Conservation (phyloP, 2,888 invertebrate genomes). For the Steinernema scapterisci region DNA sequence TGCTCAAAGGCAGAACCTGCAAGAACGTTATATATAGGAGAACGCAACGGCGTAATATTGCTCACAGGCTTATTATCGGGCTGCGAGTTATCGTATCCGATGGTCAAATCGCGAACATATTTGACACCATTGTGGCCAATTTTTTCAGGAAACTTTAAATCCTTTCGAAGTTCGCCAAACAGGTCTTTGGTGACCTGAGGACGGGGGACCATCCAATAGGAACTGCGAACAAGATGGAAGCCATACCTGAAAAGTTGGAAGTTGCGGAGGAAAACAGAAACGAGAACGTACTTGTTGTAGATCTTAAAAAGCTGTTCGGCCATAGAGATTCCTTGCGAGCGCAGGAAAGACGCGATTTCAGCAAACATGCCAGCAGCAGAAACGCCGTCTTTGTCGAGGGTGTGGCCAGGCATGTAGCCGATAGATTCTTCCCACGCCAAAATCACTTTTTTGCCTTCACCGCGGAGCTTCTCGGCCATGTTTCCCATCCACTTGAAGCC, state of each 20-base stretch:
- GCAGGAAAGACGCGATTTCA: conserved; percentile 78
- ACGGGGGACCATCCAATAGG: conserved; percentile 75
- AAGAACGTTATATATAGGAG: not conserved
- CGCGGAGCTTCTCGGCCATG: conserved; percentile 77
- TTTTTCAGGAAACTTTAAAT: conserved; percentile 69
- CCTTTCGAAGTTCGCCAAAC: conserved; percentile 55
- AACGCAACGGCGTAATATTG: conserved; percentile 49
- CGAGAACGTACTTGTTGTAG: conserved; percentile 74
- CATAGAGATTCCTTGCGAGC: conserved; percentile 70
- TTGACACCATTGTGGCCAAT: conserved; percentile 72
- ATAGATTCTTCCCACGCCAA: conserved; percentile 99
- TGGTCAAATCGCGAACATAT: conserved; percentile 84
- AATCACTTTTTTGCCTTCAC: conserved; percentile 76
- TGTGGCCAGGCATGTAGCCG: conserved; percentile 77
- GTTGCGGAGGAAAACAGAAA: not conserved
- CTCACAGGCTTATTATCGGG: conserved; percentile 76
- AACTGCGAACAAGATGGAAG: conserved; percentile 83
- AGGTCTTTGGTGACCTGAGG: conserved; percentile 58
- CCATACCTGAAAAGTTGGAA: conserved; percentile 76
- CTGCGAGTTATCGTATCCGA: conserved; percentile 80
- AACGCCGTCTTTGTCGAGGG: conserved; percentile 91
- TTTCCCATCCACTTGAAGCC: conserved; percentile 99
- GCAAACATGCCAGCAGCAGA: conserved; percentile 82
- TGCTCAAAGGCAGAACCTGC: conserved; percentile 71
- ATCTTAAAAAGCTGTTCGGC: conserved; percentile 75